Evolutionary conservation across 2,113 vertebrate genomes (phyloP), one percentile per base, ranked within the genome.

Genomic region (Alectura lathami): DNA sequence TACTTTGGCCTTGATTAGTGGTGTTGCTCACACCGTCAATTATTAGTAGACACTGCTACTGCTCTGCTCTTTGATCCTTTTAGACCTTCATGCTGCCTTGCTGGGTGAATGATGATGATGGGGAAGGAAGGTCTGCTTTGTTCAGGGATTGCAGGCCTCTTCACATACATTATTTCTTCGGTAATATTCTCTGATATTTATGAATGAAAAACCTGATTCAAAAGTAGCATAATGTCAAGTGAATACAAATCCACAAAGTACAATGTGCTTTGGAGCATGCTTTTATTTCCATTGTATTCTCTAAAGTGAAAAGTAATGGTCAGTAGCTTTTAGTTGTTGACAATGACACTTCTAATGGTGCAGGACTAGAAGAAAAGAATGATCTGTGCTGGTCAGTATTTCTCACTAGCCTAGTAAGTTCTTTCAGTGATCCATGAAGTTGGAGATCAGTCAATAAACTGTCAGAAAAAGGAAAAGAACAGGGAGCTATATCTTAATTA

Each of bases 41-140:
- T 95, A 91, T 83, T 45, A 80, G 81, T 87, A 92, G 95, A 90
- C 89, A 86, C 59, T 93, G 76, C 79, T 91, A 67, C 82, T 88
- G 72, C 51, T 94, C 88, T 95, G 87, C 84, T 88, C 96, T 96
- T 92, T 94, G 93, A 92, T 97, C 94, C 87, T 96, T 90, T 95
- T 88, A 93, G 85, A 72, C 79, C 87, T 94, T 89, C 82, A 83
- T 88, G 80, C 82, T 96, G 94, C 85, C 85, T 64, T 29, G 79
- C 18, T 47, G 74, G 50, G 67, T 90, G 95, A 96, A 68, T 96
- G 83, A 96, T 93, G 89, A 80, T 88, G 85, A 79, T 74, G 51
- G 54, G 83, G 27, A 69, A 95, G 60, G 43, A 88, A 87, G 87
- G 83, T 96, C 89, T 86, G 75, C 78, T 89, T 95, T 94, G 72